These are phyloP conservation scores for Ceyx melanurus DNA, from an alignment of 2,113 vertebrate species.

Conservation along the genomic window DNA sequence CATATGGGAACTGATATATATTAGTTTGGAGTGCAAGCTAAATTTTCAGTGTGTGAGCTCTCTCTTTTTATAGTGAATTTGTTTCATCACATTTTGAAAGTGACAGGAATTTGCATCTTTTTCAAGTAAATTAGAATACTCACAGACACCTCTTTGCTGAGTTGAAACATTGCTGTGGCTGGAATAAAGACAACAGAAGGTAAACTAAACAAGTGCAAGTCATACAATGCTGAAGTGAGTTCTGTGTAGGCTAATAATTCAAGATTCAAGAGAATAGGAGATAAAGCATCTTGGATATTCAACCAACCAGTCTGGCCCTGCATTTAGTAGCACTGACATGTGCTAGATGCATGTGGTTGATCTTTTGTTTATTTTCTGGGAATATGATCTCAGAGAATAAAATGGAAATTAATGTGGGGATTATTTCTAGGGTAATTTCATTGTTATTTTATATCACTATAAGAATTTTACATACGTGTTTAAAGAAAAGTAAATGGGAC, in stretches of 20 bases:
- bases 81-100: slow-evolving; percentile 43
- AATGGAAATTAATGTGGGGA: not conserved
- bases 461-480: not conserved
- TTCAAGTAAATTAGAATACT: slow-evolving; percentile 20
- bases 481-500: not conserved
- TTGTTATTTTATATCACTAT: not conserved
- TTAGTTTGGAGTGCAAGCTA: slow-evolving; percentile 13
- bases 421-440: not conserved
- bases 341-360: not conserved
- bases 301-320: not conserved
- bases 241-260: not conserved
- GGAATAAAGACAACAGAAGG: not conserved
- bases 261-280: not conserved
- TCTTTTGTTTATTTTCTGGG: slow-evolving; percentile 1
- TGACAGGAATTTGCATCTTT: slow-evolving; percentile 25
- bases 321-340: not conserved
- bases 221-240: not conserved
- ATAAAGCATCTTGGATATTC: not conserved
- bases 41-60: not conserved
- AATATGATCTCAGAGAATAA: not conserved
- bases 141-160: not conserved
- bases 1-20: not conserved
- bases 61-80: slow-evolving; percentile 21
- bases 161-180: not conserved
- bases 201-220: not conserved